Percentiles rank a stretch among this genome's conserved stretches.
phyloP scores from a whole-genome alignment of 2,888 invertebrate species.

The Ectobius pallidus region DNA sequence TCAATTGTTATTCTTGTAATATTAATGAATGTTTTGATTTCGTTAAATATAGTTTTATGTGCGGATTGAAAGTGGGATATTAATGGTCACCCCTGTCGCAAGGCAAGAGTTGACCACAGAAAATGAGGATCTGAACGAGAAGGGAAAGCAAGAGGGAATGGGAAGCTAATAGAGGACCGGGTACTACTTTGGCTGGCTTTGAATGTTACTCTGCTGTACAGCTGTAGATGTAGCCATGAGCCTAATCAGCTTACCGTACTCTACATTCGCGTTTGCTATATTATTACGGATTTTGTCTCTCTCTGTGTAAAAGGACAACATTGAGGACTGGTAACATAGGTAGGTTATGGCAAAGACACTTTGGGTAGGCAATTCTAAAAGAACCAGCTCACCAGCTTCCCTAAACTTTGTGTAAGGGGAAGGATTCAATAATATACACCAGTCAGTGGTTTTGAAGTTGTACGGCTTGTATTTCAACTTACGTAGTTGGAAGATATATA shows the following conservation, averaged over 20 bases:
- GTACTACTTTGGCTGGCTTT: constrained; percentile 14
- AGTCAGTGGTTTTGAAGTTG: not conserved
- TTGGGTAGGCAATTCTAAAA: not conserved
- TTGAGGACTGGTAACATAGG: not conserved
- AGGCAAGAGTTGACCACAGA: constrained; percentile 19
- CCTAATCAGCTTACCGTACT: constrained; percentile 24
- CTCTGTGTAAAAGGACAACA: not conserved
- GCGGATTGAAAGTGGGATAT: too few species aligned
- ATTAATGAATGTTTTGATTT: too few species aligned
- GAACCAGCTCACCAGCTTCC: too few species aligned
- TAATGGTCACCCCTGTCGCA: too few species aligned
- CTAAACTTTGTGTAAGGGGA: not conserved
- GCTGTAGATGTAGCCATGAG: too few species aligned
- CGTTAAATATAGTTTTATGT: too few species aligned
- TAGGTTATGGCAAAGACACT: not conserved
- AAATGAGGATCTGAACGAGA: not conserved
- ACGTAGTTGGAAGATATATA: too few species aligned
- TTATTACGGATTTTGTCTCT: constrained; percentile 8
- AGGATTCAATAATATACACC: not conserved
- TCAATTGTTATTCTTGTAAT: too few species aligned
- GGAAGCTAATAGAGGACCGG: not conserved
- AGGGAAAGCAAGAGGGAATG: not conserved
- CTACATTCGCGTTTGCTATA: not conserved
- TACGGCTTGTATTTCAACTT: not conserved
- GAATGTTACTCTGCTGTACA: not conserved